phyloP scores from a whole-genome alignment of 2,797 vertebrate species.

The Triplophysa bombifrons region DNA sequence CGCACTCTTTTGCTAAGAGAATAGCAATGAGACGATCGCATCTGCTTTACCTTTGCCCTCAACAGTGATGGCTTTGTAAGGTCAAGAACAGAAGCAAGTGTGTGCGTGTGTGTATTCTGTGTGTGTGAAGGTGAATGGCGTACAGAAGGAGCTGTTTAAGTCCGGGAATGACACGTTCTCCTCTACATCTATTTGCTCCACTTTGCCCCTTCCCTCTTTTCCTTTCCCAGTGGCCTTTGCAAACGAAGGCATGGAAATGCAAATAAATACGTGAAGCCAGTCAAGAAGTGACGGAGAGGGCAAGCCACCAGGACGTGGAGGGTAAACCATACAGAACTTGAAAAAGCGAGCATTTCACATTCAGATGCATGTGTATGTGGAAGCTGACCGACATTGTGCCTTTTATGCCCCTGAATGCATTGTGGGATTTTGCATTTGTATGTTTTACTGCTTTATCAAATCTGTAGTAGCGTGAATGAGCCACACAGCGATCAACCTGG shows the following conservation, averaged over 20 bases:
- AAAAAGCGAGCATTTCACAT: constrained; percentile 36
- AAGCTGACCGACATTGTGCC: constrained; percentile 47
- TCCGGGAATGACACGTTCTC: constrained; percentile 19
- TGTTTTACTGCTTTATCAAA: constrained; percentile 40
- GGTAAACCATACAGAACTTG: constrained; percentile 36
- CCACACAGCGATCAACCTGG: neutral
- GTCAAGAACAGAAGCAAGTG: constrained; percentile 38
- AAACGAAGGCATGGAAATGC: constrained; percentile 66
- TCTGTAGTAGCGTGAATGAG: constrained; percentile 51
- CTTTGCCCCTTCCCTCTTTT: constrained; percentile 16
- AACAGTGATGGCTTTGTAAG: constrained; percentile 50
- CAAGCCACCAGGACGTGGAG: constrained; percentile 47
- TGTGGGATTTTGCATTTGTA: constrained; percentile 63
- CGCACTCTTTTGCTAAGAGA: constrained; percentile 52
- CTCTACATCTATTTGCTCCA: constrained; percentile 12
- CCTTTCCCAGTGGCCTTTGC: constrained; percentile 64
- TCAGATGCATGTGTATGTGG: constrained; percentile 69
- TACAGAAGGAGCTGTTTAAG: constrained; percentile 49
- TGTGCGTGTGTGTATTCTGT: constrained; percentile 16
- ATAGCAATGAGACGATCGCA: constrained; percentile 58
- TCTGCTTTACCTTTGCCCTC: constrained; percentile 42
- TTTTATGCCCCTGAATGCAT: constrained; percentile 71
- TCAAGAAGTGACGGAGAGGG: constrained; percentile 46
- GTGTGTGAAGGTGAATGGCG: constrained; percentile 35
- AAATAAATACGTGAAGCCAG: constrained; percentile 59